Evolutionary conservation across 2,888 invertebrate species (phyloP), one percentile per base, ranked within the genome.

Genomic region (Mylabris sibirica): DNA sequence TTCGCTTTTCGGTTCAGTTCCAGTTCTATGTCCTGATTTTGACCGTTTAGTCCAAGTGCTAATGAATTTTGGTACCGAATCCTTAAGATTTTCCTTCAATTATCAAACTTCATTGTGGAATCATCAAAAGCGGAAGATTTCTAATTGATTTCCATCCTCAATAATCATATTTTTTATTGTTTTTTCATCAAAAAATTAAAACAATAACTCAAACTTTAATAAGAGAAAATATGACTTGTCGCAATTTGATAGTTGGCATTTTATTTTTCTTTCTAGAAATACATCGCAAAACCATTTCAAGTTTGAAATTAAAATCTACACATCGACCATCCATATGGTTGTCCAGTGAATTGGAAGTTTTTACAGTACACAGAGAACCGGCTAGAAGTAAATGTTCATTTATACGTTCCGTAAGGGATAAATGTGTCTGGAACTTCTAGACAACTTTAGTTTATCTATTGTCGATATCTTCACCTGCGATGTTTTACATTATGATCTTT

Each of bases 281-380:
- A 44, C 41, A 49, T 20, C 20, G 20, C 49, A 49, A 22, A 57
- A 14, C 20, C 24, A 24, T 57, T 24, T 24, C 12, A 57, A 57
- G 57, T 57, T 57, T 22, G 24, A 57, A 57, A 57, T 57, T 57
- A 24, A 57, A 57, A 12, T 57, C 57, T 57, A 24, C 24, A 24
- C 57, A 22, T 57, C 57, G 30, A 0, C 30, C 8, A 24, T 57
- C 57, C 49, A 20, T 11, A 49, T 3, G 49, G 49, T 20, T 20
- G 49, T 20, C 20, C 49, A 49, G 49, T 20, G 49, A 24, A 57
- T 57, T 57, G 24, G 57, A 57, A 57, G 57, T 57, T 57, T 57
- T 57, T 57, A 24, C 24, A 49, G 20, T 1, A 20, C 20, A 49
- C 4, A 20, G 3, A 17, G 49, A 22, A 4, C 3, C 20, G 49